These are phyloP conservation scores for Coleophora deauratella DNA, from an alignment of 2,888 invertebrate species.

Conservation along the genomic window DNA sequence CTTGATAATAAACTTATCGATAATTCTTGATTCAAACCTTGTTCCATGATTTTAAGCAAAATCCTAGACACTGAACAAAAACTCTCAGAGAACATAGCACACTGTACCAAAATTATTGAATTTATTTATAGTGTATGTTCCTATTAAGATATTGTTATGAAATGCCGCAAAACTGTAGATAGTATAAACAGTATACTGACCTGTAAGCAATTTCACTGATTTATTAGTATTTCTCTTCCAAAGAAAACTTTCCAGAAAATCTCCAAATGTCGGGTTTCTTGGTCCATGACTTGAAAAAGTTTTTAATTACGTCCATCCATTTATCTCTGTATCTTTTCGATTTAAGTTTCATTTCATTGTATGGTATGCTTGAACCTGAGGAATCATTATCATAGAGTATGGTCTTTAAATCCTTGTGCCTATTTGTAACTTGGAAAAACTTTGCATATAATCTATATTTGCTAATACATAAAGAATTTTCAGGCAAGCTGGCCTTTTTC, in stretches of 20 bases:
- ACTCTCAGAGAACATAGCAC: no score
- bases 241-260: conserved; percentile 31
- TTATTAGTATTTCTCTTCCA: no score
- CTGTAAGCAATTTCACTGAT: no score
- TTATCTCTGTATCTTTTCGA: conserved; percentile 29
- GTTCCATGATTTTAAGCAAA: no score
- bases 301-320: conserved; percentile 59
- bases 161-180: no score
- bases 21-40: no score
- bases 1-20: no score
- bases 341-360: conserved; percentile 54
- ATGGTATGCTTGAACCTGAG: conserved; percentile 28
- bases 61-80: no score
- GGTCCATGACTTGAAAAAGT: conserved; percentile 73
- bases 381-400: conserved; percentile 22
- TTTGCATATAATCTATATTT: conserved; percentile 68
- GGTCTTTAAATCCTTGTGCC: conserved; percentile 29
- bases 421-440: conserved; percentile 54
- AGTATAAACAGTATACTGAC: no score
- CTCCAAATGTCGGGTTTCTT: conserved; percentile 67
- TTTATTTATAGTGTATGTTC: no score
- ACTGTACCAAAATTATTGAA: no score
- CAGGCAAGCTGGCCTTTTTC: conserved; percentile 61
- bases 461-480: conserved; percentile 64
- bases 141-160: no score